Conservation (phyloP, 2,113 vertebrate genomes). For the Rhipidura dahli region DNA sequence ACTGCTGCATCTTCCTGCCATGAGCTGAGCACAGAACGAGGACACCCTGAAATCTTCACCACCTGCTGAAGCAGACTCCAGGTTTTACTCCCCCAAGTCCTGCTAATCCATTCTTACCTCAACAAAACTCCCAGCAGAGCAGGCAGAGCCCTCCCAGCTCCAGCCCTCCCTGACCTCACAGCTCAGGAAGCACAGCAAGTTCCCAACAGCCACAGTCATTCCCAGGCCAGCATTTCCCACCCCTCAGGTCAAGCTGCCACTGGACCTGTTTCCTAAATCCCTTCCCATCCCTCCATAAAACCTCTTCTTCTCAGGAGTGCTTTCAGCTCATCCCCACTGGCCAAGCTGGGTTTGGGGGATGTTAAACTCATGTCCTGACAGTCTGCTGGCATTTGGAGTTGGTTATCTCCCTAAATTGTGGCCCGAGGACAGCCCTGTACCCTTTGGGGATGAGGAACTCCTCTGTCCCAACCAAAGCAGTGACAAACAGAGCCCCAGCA, state of each 20-base stretch:
- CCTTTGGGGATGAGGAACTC: background rate
- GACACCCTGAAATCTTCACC: background rate
- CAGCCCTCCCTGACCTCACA: background rate
- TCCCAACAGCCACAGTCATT: background rate
- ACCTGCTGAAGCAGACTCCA: background rate
- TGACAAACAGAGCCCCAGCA: background rate
- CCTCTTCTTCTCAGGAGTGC: background rate
- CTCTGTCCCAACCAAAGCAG: background rate
- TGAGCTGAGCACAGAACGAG: rapidly evolving
- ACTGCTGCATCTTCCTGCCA: background rate
- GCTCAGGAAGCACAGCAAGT: background rate
- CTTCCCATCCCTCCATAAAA: background rate
- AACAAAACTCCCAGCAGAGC: background rate
- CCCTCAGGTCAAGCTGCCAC: background rate
- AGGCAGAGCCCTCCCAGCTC: background rate
- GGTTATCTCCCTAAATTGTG: background rate
- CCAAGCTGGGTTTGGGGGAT: background rate
- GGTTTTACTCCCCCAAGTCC: background rate
- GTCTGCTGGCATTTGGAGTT: background rate
- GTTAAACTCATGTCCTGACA: background rate
- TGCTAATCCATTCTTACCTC: too few relatives aligned
- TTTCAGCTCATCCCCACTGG: background rate
- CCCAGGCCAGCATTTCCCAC: background rate
- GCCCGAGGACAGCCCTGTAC: background rate
- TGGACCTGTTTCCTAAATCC: background rate